Evolutionary conservation across 2,797 vertebrate species (phyloP).

Genomic region (Pangasius djambal): DNA sequence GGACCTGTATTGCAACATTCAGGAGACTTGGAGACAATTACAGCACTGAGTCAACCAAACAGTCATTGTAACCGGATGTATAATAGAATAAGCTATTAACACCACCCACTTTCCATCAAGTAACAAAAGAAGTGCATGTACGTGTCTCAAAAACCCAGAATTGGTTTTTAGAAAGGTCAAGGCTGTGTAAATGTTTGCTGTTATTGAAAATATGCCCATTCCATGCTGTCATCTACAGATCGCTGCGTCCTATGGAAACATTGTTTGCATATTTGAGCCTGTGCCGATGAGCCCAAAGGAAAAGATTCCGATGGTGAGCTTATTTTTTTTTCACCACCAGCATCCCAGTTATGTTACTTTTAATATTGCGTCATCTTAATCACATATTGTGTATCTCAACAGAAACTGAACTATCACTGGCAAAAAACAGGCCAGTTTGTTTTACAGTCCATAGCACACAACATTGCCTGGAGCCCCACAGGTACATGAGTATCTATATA

Average conservation of each 20-base stretch:
- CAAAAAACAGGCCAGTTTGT: conserved; percentile 92
- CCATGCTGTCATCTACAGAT: conserved; percentile 76
- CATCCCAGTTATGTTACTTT: conserved; percentile 1
- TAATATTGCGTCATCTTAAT: background rate
- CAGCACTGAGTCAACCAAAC: background rate
- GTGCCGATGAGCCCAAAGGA: conserved; percentile 80
- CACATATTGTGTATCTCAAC: conserved; percentile 35
- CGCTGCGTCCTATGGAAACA: conserved; percentile 94
- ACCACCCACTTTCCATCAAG: background rate
- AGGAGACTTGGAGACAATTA: background rate
- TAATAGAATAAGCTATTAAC: background rate
- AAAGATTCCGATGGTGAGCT: conserved; percentile 80
- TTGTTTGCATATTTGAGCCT: conserved; percentile 93
- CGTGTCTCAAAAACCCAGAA: too few relatives aligned
- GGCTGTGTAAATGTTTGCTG: background rate
- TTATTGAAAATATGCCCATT: background rate
- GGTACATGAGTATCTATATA: conserved; percentile 70
- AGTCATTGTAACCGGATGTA: background rate
- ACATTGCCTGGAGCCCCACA: conserved; percentile 94
- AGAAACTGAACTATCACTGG: conserved; percentile 90
- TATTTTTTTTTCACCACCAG: background rate
- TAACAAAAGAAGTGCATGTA: background rate
- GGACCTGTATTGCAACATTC: background rate
- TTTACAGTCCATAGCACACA: conserved; percentile 84
- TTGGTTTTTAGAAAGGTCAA: background rate